Evolutionary conservation across 2,113 vertebrate species (phyloP), one percentile per base, ranked within the genome.

Genomic region (Stegostoma tigrinum): DNA sequence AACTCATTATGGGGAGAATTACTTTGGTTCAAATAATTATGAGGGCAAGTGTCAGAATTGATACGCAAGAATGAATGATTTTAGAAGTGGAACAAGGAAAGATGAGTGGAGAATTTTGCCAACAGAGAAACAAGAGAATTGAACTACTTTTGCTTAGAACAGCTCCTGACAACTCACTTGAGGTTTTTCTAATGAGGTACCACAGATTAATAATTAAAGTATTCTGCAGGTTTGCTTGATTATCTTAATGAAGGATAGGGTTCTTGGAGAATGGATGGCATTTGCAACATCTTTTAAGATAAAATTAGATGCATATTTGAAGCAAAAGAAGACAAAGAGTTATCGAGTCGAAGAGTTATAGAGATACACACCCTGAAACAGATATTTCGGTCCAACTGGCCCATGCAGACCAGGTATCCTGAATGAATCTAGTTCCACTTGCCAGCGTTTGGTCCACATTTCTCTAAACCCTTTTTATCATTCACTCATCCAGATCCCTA

Each of bases 21-120:
- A 61, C 87, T 64, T 90, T 2, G 0, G 52, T 55, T 90, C 87
- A 52, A 90, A 30, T 90, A 90, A 90, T 64, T 55, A 90, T 90
- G 68, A 90, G 55, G 87, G 27, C 87, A 90, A 90, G 87, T n/a
- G 87, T 64, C 87, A 90, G 27, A 64, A 61, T n/a, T 90, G n/a
- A n/a, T 12, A 64, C n/a, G 87, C 5, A 64, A 17, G 14, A 30
- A 30, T 90, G 34, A 90, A 64, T 30, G 48, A 90, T 30, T 90
- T 90, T 64, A 90, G 34, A n/a, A 90, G 30, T n/a, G 34, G 52
- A 90, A 64, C 61, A 15, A 64, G 55, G 52, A 90, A 15, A 90
- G 55, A 19, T 34, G 34, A 61, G 27, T 30, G 34, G 52, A 90
- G 30, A 17, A 34, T 64, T 64, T 34, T 90, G 19, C 7, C 87